Base-by-base conservation (phyloP, 1,140 invertebrate genomes). In the Drosophila ironensis region DNA sequence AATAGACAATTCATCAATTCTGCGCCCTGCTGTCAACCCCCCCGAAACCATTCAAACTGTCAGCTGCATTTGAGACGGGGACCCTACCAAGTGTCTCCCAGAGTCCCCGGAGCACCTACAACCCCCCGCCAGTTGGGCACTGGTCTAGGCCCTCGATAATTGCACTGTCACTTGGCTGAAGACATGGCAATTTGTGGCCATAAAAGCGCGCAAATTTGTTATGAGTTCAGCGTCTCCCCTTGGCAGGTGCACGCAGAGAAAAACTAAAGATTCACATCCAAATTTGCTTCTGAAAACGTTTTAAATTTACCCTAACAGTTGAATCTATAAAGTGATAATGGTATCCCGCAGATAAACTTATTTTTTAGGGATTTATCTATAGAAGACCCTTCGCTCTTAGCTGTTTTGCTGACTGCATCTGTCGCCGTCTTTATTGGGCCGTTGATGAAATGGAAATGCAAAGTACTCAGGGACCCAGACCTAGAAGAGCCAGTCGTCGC, bases 201-300 rank as follows among this genome's bases (percentile, higher is more conserved):
- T 86, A 86, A 84, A 84, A 86, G 78, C 80, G 74, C 80, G 80
- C 78, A 84, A 84, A 84, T 84, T 86, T 86, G 78, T 84, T 84
- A 84, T 84, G 69, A 82, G 72, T 66, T 70, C 42, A 35, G 42
- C 51, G 24, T 42, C 47, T 33, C 46, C 8, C 27, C 42, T 19
- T 52, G 35, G 25, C 47, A 24, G 20, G 6, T 57, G 25, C 56
- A 60, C 56, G 25, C 12, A 1, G 8, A 35, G 17, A n/a, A 30
- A 30, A 30, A 7, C 0, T 11, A 3, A 6, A 20, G 1, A 30
- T 11, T 30, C 16, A 45, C 5, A 4, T n/a, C n/a, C 2, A 8
- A 6, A 8, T 27, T 2, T n/a, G 3, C 16, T 16, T 8, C 27
- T 8, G 4, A 11, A n/a, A 19, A 37, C 0, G 2, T 4, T 12